Evolutionary conservation across 1,140 invertebrate species (phyloP), one percentile per base, ranked within the genome.

Genomic region (Neuroterus valhalla): DNA sequence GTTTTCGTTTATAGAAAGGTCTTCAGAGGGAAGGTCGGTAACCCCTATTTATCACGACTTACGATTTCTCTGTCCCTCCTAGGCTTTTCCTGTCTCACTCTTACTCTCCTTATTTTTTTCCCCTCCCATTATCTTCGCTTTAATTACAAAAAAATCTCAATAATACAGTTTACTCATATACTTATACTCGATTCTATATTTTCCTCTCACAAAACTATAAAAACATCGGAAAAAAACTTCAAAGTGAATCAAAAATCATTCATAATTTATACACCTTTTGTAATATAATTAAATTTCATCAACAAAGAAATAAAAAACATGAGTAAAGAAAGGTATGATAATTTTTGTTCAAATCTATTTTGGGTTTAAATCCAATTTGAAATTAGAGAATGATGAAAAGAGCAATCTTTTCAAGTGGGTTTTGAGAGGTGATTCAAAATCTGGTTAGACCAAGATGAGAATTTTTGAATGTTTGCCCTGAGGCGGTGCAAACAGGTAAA

Each of bases 11-110:
- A 44, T 73, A 68, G 17, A 45, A 69, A 75, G 31, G 43, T 68
- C 23, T 43, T 68, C 26, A 4, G 23, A 17, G 46, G 19, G 69
- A 71, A 68, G 80, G 81, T 83, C 83, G 79, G 66, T 83, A 81
- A 84, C 83, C 81, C 71, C 68, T 62, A 72, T 77, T 82, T 82
- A 82, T 82, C 80, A 78, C 73, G 66, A 19, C 31, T 66, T 62
- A 62, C 55, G 55, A 62, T 62, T 62, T 62, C 45, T 50, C 66
- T 42, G 19, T 68, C 52, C 23, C 52, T 73, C 72, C 26, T 21
- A 23, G 23, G 66, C 26, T 21, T 67, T 66, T 50, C 44, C 23
- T 67, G n/a, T 71, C 31, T 73, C 50, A 66, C 44, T 71, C 42
- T 21, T 26, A 38, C 26, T 42, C 43, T 17, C 43, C 31, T 45